Evolutionary conservation across 2,888 invertebrate genomes (phyloP), one percentile per base, ranked within the genome.

Genomic region (Noctuana brunneofusca): DNA sequence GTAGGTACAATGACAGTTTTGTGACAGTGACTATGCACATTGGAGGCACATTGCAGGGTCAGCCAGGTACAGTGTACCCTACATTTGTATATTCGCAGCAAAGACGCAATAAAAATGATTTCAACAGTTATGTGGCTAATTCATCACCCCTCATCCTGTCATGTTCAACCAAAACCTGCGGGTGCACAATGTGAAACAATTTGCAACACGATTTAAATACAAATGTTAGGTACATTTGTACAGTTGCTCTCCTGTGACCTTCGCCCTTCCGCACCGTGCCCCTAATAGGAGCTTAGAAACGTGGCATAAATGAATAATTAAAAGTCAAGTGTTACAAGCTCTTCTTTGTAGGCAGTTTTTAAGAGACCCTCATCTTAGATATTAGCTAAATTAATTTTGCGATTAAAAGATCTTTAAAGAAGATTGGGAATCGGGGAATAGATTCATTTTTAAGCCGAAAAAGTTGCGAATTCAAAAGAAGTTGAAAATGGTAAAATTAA

Each of bases 241-340:
- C 18, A 22, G 11, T 52, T 16, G 16, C 52, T 52, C 52, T 52
- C 9, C 58, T 46, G 11, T 16, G 59, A 60, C 59, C 46, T 53
- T 53, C 43, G 24, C 20, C 41, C 59, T 30, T 59, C 35, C 4
- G 52, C 11, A 11, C 27, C 8, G 1, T 20, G 52, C 52, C 53
- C 46, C 46, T 41, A 58, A 58, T 53, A 35, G 53, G 32, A 46
- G 35, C 53, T 46, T 46, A 18, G 46, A 22, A 46, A 35, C 59
- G 46, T 53, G 53, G 59, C 59, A 60, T 53, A 52, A 58, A 59
- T 59, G 58, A 59, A 59, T 58, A 59, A 59, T 59, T 59, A 59
- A 52, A 59, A 59, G 59, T 59, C 59, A 32, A 59, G 50, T 30
- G 52, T 35, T 32, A 52, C 52, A 59, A 38, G 43, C 27, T 43